Percentiles rank a stretch among this genome's conserved stretches.
Conservation (phyloP, 2,888 invertebrate species). For the Scaptomyza flava region DNA sequence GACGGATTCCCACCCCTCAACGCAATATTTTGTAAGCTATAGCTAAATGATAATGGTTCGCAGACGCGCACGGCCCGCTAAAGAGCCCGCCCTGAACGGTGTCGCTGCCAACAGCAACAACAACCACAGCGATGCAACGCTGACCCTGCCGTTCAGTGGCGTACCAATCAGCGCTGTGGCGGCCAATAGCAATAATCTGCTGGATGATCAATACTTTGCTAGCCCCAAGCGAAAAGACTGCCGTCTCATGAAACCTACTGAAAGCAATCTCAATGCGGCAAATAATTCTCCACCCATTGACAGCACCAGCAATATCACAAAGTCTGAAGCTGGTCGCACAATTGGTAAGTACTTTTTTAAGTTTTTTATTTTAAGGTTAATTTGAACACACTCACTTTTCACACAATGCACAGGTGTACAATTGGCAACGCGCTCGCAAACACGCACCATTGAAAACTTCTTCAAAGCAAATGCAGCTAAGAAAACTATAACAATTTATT, state of each 20-base stretch:
- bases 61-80: conserved; percentile 71
- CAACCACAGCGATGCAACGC: conserved; percentile 13
- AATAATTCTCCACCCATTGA: conserved; percentile 18
- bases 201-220: conserved; percentile 84
- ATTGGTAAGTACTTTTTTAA: conserved; percentile 66
- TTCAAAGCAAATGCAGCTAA: conserved; percentile 77
- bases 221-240: conserved; percentile 85
- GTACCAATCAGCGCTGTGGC: conserved; percentile 41
- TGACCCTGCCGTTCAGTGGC: conserved; percentile 44
- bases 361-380: conserved; percentile 41
- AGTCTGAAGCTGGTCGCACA: conserved; percentile 64
- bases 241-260: conserved; percentile 79
- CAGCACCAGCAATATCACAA: conserved; percentile 38
- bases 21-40: conserved; percentile 16
- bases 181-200: conserved; percentile 51
- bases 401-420: conserved; percentile 68
- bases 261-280: conserved; percentile 53
- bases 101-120: conserved; percentile 18
- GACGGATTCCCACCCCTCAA: conserved; percentile 34
- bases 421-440: conserved; percentile 82
- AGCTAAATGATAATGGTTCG: conserved; percentile 79
- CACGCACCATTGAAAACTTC: conserved; percentile 81
- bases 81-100: conserved; percentile 51
- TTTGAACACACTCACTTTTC: conserved; percentile 25
- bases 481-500: conserved; percentile 34